Evolutionary conservation across 1,140 invertebrate species (phyloP).

Genomic region (Drosophila nebulosa): DNA sequence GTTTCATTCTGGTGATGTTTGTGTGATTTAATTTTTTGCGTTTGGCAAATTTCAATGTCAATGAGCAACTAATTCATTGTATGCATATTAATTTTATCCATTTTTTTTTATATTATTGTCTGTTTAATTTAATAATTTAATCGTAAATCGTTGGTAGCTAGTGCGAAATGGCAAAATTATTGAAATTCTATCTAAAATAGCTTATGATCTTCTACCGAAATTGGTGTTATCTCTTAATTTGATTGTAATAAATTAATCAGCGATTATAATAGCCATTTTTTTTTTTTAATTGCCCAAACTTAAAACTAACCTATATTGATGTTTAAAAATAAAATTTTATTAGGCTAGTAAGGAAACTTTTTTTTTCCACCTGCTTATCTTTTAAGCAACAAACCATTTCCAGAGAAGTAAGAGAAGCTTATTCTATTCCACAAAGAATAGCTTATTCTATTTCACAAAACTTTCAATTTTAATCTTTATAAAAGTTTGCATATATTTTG

Average conservation of each 20-base stretch:
- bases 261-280: too few species aligned
- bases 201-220: neutral
- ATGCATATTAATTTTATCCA: slow-evolving; percentile 56
- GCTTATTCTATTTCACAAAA: too few species aligned
- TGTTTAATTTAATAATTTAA: slow-evolving; percentile 8
- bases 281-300: too few species aligned
- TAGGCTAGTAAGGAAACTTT: too few species aligned
- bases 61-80: slow-evolving; percentile 39
- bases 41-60: slow-evolving; percentile 70
- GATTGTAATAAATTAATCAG: neutral
- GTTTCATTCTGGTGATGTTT: slow-evolving; percentile 4
- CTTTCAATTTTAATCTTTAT: too few species aligned
- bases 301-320: too few species aligned
- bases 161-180: slow-evolving; percentile 8
- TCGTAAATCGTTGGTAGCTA: slow-evolving; percentile 6
- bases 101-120: neutral
- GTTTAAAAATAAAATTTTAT: too few species aligned
- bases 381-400: too few species aligned
- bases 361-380: too few species aligned
- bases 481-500: too few species aligned
- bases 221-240: neutral
- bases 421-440: too few species aligned
- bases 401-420: too few species aligned
- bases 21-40: slow-evolving; percentile 34
- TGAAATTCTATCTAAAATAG: neutral